phyloP scores from a whole-genome alignment of 2,888 invertebrate species.

The Palloptera scutellata region DNA sequence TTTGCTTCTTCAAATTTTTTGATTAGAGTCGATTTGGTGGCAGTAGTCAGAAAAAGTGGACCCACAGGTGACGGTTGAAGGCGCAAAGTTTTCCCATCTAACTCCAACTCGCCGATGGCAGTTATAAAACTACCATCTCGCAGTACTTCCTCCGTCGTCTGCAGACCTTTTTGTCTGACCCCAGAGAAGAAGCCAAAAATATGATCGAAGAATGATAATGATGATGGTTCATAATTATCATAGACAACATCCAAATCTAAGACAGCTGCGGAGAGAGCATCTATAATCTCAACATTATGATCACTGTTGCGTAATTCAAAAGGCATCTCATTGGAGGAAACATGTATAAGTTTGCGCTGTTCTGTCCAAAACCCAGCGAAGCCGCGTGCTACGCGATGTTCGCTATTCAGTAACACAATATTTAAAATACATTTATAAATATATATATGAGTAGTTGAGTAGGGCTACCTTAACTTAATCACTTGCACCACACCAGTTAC shows the following conservation, averaged over 20 bases:
- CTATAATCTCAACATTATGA: slow-evolving; percentile 75
- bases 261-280: slow-evolving; percentile 75
- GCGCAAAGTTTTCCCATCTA: slow-evolving; percentile 72
- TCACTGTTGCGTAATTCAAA: slow-evolving; percentile 75
- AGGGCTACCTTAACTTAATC: slow-evolving; percentile 68
- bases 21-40: slow-evolving; percentile 78
- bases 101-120: slow-evolving; percentile 79
- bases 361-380: slow-evolving; percentile 89
- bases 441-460: not conserved
- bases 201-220: slow-evolving; percentile 79
- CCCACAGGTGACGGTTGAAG: slow-evolving; percentile 78
- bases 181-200: slow-evolving; percentile 88
- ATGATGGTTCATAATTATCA: slow-evolving; percentile 79
- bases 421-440: slow-evolving; percentile 5
- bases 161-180: slow-evolving; percentile 81
- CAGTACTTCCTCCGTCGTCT: slow-evolving; percentile 87
- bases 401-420: slow-evolving; percentile 67
- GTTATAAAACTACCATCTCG: slow-evolving; percentile 83
- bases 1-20: slow-evolving; percentile 77
- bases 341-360: slow-evolving; percentile 79
- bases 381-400: slow-evolving; percentile 83
- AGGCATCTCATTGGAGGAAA: slow-evolving; percentile 81
- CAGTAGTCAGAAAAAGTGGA: slow-evolving; percentile 81
- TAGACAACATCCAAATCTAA: slow-evolving; percentile 83
- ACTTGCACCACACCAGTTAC: slow-evolving; percentile 83